phyloP scores from a whole-genome alignment of 2,113 vertebrate species.

The Nipponia nippon region DNA sequence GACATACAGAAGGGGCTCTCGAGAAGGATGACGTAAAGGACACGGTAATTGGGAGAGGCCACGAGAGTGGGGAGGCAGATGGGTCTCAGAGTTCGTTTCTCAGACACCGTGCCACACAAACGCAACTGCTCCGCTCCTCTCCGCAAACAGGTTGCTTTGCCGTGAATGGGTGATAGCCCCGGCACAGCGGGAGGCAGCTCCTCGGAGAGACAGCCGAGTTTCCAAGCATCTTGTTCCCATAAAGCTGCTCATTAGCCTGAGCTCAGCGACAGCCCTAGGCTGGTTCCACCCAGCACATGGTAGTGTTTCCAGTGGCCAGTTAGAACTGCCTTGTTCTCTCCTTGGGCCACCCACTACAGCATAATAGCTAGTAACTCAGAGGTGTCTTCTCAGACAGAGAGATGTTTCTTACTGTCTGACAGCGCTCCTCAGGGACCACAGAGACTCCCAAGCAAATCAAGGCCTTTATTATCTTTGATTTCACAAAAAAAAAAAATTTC shows the following conservation, averaged over 20 bases:
- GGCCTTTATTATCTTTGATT: not conserved
- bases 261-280: constrained; percentile 17
- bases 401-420: not conserved
- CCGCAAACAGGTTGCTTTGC: not conserved
- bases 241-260: constrained; percentile 9
- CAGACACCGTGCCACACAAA: rapidly evolving
- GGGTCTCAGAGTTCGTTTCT: not conserved
- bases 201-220: not conserved
- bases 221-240: constrained; percentile 49
- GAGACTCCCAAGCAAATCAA: not conserved
- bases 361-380: not conserved
- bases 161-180: not conserved
- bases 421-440: not conserved
- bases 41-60: rapidly evolving
- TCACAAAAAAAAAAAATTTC: not conserved
- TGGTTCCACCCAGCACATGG: constrained; percentile 59
- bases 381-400: not conserved
- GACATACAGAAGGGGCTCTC: rapidly evolving
- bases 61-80: not conserved
- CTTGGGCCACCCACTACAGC: constrained; percentile 39
- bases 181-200: not conserved
- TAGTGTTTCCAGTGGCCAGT: constrained; percentile 35
- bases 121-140: not conserved
- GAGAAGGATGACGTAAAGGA: not conserved
- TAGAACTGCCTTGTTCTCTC: constrained; percentile 27